phyloP scores from a whole-genome alignment of 2,888 invertebrate genomes.

The Leptopilina myrica region DNA sequence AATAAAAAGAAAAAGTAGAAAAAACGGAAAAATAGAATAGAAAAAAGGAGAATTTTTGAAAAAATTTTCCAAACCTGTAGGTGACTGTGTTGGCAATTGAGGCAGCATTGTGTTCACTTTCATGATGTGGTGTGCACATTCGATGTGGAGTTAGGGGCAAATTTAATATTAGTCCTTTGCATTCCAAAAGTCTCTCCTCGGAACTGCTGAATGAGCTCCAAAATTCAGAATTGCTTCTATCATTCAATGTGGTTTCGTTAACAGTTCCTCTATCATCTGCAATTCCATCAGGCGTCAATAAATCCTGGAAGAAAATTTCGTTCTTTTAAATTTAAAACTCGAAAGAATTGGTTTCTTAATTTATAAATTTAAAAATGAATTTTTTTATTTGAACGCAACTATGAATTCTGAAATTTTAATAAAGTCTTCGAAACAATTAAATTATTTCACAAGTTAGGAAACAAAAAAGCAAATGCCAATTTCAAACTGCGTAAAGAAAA shows the following conservation, averaged over 20 bases:
- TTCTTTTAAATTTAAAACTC: neutral
- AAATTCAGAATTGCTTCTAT: conserved; percentile 87
- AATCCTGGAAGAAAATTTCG: conserved; percentile 49
- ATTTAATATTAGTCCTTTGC: conserved; percentile 85
- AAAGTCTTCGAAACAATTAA: neutral
- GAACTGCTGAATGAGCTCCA: conserved; percentile 90
- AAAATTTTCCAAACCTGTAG: conserved; percentile 79
- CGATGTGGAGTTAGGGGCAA: conserved; percentile 83
- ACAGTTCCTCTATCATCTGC: conserved; percentile 82
- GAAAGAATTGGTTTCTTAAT: neutral
- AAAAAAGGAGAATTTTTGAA: neutral
- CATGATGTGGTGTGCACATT: conserved; percentile 78
- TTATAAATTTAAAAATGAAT: too few relatives aligned
- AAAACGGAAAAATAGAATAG: too few relatives aligned
- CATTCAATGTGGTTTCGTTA: conserved; percentile 83
- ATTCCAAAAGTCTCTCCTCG: conserved; percentile 86
- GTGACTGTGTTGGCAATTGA: conserved; percentile 82
- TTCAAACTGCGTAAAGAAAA: too few relatives aligned
- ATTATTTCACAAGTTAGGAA: too few relatives aligned
- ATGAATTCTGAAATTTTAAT: too few relatives aligned
- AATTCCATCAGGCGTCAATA: conserved; percentile 80
- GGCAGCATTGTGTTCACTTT: conserved; percentile 76
- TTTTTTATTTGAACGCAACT: too few relatives aligned
- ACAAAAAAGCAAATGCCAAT: too few relatives aligned
- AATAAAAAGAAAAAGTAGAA: too few relatives aligned